Base-by-base conservation (phyloP, 2,888 invertebrate genomes). In the Ophraella communa region DNA sequence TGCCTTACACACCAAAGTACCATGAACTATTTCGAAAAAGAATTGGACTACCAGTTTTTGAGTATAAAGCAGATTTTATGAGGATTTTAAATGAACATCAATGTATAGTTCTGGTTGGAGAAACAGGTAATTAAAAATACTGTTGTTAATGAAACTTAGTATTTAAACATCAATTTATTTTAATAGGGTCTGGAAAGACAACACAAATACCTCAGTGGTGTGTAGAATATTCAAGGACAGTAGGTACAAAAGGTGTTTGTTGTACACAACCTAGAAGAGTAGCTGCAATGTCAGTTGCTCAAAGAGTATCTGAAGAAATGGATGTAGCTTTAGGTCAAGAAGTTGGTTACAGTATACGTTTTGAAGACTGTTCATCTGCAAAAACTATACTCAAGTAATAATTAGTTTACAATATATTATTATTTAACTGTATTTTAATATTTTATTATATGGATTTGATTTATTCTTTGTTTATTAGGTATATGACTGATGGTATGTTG, bases 401-500 rank as follows among this genome's bases (percentile, higher is more conserved):
- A n/a, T n/a, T n/a, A n/a, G n/a, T n/a, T n/a, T n/a, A n/a, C n/a
- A n/a, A n/a, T n/a, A n/a, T n/a, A n/a, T n/a, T n/a, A n/a, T n/a
- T n/a, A n/a, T n/a, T 85, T 80, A 49, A 10, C 20, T 45, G 4
- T 11, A 45, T 52, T 35, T 54, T 54, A 51, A 27, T 30, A 21
- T 14, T 30, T 20, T 39, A 51, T 54, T 17, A 58, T n/a, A n/a
- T n/a, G n/a, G n/a, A n/a, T n/a, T n/a, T n/a, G n/a, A n/a, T n/a
- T n/a, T n/a, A n/a, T n/a, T n/a, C n/a, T 17, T 33, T 47, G 4
- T 24, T 59, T 77, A 79, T 58, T 73, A 90, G 89, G 79, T 98
- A 99, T 81, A 96, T 98, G 96, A 99, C 99, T 11, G 98, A 99
- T 77, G 99, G 99, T 94, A 99, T 99, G 99, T 88, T 99, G 81